These are phyloP conservation scores for Neostethus bicornis DNA, from an alignment of 2,797 vertebrate genomes.

Conservation along the genomic window DNA sequence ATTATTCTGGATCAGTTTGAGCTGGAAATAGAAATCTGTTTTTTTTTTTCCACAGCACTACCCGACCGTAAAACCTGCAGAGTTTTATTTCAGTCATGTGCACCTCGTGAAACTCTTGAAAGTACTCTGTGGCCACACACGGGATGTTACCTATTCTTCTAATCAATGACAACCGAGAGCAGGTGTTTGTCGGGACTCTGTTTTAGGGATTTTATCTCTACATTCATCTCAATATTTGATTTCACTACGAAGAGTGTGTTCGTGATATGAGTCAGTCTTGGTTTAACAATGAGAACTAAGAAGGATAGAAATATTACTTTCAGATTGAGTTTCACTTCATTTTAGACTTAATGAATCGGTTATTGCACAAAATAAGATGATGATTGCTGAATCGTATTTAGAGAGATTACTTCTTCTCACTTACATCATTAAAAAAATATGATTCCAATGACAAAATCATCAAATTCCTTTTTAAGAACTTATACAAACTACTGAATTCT, in stretches of 20 bases:
- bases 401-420: conserved; percentile 3
- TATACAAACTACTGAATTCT: no score
- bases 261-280: conserved; percentile 30
- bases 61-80: background rate
- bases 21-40: background rate
- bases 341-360: conserved; percentile 38
- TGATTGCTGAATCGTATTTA: conserved; percentile 34
- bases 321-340: conserved; percentile 58
- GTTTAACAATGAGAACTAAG: conserved; percentile 23
- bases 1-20: no score
- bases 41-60: background rate
- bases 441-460: no score
- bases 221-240: background rate
- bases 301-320: conserved; percentile 43
- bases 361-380: conserved; percentile 36
- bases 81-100: conserved; percentile 3
- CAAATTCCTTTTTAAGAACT: no score
- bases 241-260: background rate
- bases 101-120: background rate
- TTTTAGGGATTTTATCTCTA: conserved; percentile 11
- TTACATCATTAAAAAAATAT: no score
- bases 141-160: conserved; percentile 32
- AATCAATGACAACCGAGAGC: background rate
- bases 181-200: background rate
- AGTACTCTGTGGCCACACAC: background rate